Conservation (phyloP, 2,113 vertebrate genomes). For the Lasiurus cinereus region DNA sequence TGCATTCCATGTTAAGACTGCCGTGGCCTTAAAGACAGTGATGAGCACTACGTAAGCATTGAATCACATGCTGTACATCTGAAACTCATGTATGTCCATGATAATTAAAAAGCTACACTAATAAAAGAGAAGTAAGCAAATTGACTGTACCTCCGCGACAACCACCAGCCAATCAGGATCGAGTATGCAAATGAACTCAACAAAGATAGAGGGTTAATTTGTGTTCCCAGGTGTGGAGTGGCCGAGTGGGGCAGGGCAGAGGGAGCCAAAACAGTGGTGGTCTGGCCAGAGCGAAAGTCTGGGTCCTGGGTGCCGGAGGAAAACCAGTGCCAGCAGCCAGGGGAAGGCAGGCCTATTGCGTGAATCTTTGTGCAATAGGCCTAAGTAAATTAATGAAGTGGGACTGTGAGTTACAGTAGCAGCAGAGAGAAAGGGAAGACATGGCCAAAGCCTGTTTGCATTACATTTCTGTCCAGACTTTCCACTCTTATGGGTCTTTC, state of each 20-base stretch:
- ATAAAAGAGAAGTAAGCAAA: too few species aligned
- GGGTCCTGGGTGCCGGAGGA: too few species aligned
- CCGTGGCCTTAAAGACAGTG: not conserved
- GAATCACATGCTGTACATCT: not conserved
- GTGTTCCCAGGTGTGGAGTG: too few species aligned
- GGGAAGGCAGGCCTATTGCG: too few species aligned
- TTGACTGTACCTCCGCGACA: too few species aligned
- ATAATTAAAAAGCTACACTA: not conserved
- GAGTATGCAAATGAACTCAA: not conserved
- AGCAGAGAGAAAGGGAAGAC: not conserved
- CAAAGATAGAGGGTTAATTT: too few species aligned
- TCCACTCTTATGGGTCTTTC: not conserved
- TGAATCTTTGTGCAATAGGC: too few species aligned
- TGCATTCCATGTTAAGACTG: not conserved
- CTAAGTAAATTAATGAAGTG: not conserved
- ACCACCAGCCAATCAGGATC: too few species aligned
- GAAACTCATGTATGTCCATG: not conserved
- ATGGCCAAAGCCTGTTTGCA: not conserved
- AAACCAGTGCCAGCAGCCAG: too few species aligned
- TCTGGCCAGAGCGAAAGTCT: too few species aligned
- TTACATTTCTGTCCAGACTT: not conserved
- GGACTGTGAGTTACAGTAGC: not conserved
- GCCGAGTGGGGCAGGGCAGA: too few species aligned
- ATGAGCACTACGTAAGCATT: not conserved
- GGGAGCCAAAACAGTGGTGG: too few species aligned